Evolutionary conservation across 92 coral and sea anemone species (phyloP).

Genomic region (Actinostola sp.): DNA sequence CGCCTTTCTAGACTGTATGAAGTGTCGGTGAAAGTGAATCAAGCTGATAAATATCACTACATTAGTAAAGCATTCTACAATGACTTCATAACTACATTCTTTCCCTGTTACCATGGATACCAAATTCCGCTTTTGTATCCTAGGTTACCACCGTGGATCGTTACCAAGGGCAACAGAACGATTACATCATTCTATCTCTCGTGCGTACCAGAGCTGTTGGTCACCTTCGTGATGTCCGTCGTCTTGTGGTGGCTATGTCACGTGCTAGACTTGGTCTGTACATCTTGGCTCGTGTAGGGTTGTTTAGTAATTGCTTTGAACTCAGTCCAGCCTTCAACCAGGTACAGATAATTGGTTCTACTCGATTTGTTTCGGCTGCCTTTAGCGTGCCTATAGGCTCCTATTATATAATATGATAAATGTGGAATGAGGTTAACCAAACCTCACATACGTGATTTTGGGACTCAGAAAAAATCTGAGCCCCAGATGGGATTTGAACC

Average conservation of each 20-base stretch:
- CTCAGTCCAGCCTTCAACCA: conserved; percentile 95
- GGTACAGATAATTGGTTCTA: conserved; percentile 35
- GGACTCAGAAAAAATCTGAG: too few relatives aligned
- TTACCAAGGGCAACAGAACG: conserved; percentile 99
- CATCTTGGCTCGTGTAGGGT: conserved; percentile 88
- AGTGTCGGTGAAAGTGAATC: conserved; percentile 8
- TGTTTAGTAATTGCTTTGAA: conserved; percentile 96
- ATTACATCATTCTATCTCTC: conserved; percentile 95
- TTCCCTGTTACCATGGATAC: not conserved
- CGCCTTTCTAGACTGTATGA: conserved; percentile 12
- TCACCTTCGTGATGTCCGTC: conserved; percentile 96
- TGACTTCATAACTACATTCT: too few relatives aligned
- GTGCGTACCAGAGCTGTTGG: conserved; percentile 98
- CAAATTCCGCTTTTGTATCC: not conserved
- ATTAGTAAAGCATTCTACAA: too few relatives aligned
- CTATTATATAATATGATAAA: too few relatives aligned
- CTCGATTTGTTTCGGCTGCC: too few relatives aligned
- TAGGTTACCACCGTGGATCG: conserved; percentile 99
- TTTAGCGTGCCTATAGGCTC: too few relatives aligned
- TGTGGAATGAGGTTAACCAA: too few relatives aligned
- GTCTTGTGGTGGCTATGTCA: conserved; percentile 98
- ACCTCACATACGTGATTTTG: too few relatives aligned
- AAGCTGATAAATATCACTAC: conserved; percentile 2
- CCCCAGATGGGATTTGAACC: too few relatives aligned
- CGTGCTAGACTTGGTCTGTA: conserved; percentile 99